A percentile compares a stretch with the other conserved stretches of the same genome.
Conservation (phyloP, 2,797 vertebrate species). For the Cheirogaleus major region DNA sequence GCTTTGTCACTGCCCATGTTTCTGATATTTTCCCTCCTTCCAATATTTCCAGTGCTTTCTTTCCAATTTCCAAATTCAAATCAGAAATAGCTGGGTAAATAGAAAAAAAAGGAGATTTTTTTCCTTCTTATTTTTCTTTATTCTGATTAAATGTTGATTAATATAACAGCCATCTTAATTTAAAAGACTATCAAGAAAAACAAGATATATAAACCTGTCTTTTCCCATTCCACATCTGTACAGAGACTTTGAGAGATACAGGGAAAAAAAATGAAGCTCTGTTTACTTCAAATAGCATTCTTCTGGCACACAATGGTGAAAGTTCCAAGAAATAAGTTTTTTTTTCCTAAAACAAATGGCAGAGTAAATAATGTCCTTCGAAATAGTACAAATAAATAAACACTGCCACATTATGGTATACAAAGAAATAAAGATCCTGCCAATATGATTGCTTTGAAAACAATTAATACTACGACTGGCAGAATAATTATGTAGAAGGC, state of each 20-base stretch:
- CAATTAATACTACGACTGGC: background rate
- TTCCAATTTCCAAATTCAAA: background rate
- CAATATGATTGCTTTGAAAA: background rate
- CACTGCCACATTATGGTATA: background rate
- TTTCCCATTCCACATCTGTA: background rate
- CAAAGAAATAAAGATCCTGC: background rate
- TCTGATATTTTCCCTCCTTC: background rate
- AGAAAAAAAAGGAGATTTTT: background rate
- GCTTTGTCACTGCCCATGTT: background rate
- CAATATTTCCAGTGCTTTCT: background rate
- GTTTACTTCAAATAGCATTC: background rate
- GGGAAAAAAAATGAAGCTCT: background rate
- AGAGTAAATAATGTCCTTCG: background rate
- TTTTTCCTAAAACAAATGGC: slow-evolving; percentile 6
- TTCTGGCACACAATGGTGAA: background rate
- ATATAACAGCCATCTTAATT: background rate
- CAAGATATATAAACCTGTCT: background rate
- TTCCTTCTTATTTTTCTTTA: background rate
- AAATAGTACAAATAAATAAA: background rate
- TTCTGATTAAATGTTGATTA: background rate
- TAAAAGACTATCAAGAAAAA: background rate
- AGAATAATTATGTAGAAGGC: background rate
- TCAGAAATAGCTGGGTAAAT: background rate
- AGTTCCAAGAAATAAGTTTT: background rate
- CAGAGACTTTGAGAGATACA: background rate